Conservation (phyloP, 1,140 invertebrate genomes). For the Zaprionus tsacasi region DNA sequence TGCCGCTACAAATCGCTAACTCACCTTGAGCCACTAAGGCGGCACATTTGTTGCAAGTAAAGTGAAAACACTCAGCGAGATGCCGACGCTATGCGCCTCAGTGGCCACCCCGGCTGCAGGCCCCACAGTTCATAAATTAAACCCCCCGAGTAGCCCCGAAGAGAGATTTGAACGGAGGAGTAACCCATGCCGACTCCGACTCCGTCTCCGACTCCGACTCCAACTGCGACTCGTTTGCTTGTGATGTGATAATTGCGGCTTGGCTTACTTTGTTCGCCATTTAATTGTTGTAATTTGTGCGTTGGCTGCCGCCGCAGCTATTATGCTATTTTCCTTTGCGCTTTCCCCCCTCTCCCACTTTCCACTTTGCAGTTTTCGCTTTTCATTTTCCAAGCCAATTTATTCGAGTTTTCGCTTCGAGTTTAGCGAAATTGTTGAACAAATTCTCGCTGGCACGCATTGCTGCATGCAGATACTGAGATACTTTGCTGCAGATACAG, state of each 20-base stretch:
- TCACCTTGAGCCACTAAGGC: constrained; percentile 46
- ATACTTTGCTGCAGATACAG: constrained; percentile 1
- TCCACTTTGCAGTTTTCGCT: constrained; percentile 66
- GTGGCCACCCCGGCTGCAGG: constrained; percentile 39
- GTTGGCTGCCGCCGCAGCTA: constrained; percentile 23
- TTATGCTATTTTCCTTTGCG: constrained; percentile 24
- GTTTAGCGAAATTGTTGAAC: constrained; percentile 77
- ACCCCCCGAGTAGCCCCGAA: constrained; percentile 18
- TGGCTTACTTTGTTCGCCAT: constrained; percentile 82
- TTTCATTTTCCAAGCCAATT: constrained; percentile 68
- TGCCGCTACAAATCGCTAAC: constrained; percentile 70
- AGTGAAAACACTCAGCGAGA: constrained; percentile 62
- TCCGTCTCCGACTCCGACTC: constrained; percentile 9
- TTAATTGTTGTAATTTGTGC: constrained; percentile 83
- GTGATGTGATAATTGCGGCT: constrained; percentile 82
- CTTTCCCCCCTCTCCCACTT: constrained; percentile 4
- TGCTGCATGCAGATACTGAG: constrained; percentile 60
- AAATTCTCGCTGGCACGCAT: constrained; percentile 81
- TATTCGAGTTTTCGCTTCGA: constrained; percentile 53
- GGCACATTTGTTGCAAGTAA: constrained; percentile 38
- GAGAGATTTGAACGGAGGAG: neutral
- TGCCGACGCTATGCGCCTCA: constrained; percentile 34
- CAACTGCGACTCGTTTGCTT: constrained; percentile 39
- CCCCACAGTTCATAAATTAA: constrained; percentile 77
- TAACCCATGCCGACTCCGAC: constrained; percentile 6